These are phyloP conservation scores for Drosophila athabasca DNA, from an alignment of 1,140 invertebrate genomes.

Conservation along the genomic window DNA sequence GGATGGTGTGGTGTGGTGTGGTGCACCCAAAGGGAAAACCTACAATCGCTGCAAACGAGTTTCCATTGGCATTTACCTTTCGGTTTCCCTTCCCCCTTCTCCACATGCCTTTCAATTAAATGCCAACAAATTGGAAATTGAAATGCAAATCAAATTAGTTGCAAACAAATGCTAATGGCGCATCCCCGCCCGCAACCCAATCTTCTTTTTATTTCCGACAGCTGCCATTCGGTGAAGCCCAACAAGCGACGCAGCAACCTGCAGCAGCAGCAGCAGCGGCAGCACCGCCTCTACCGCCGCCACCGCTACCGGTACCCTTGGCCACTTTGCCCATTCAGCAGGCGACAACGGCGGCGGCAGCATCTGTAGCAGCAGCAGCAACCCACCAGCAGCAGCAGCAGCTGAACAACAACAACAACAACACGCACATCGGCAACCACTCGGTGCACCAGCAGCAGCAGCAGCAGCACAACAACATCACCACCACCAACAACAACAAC, in stretches of 20 bases:
- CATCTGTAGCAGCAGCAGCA: constrained; percentile 42
- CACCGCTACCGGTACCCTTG: constrained; percentile 51
- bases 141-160: constrained; percentile 75
- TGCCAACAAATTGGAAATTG: constrained; percentile 63
- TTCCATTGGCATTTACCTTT: constrained; percentile 5
- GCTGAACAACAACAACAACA: constrained; percentile 36
- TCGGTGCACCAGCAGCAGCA: constrained; percentile 8
- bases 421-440: constrained; percentile 20
- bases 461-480: constrained; percentile 29
- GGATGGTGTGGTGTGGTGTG: no score
- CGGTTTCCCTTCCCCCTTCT: background rate
- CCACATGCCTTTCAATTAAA: constrained; percentile 58
- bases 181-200: background rate
- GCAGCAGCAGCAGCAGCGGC: constrained; percentile 44
- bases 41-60: background rate
- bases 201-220: constrained; percentile 21
- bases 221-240: constrained; percentile 74
- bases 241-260: constrained; percentile 66
- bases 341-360: constrained; percentile 27
- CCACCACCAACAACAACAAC: constrained; percentile 54
- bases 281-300: constrained; percentile 43
- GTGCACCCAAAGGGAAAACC: no score
- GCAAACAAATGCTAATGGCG: constrained; percentile 46
- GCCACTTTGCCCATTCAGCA: constrained; percentile 60
- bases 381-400: constrained; percentile 54